These are phyloP conservation scores for Caenorhabditis sp. DNA, from an alignment of 2,888 invertebrate species.

Conservation along the genomic window DNA sequence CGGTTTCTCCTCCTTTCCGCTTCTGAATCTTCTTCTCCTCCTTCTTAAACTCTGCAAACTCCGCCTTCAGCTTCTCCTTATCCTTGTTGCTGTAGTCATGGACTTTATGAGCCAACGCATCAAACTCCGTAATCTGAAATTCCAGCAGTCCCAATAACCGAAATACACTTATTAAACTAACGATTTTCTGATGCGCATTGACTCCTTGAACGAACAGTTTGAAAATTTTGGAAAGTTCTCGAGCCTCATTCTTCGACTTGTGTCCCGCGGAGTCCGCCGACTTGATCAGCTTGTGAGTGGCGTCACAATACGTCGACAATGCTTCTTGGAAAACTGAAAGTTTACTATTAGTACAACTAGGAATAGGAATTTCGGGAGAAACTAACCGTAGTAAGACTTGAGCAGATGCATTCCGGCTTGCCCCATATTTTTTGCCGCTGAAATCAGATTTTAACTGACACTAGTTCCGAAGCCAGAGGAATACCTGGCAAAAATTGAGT, in stretches of 20 bases:
- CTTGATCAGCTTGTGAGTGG: constrained; percentile 54
- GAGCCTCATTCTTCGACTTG: constrained; percentile 41
- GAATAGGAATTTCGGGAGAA: neutral
- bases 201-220: constrained; percentile 55
- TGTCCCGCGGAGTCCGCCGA: constrained; percentile 48
- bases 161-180: constrained; percentile 2
- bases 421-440: constrained; percentile 58
- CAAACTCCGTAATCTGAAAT: constrained; percentile 59
- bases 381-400: constrained; percentile 53
- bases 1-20: constrained; percentile 43
- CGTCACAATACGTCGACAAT: constrained; percentile 45
- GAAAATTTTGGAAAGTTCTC: constrained; percentile 45
- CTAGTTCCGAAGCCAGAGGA: no score
- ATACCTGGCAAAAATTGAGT: constrained; percentile 60
- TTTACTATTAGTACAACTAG: neutral
- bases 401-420: constrained; percentile 55
- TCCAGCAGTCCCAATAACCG: neutral
- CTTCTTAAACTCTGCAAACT: constrained; percentile 48
- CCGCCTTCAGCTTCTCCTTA: constrained; percentile 62
- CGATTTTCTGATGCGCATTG: constrained; percentile 54
- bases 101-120: constrained; percentile 51
- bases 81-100: constrained; percentile 57
- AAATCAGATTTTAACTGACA: constrained; percentile 4
- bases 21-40: constrained; percentile 60
- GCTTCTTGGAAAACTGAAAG: constrained; percentile 54